Evolutionary conservation across 2,888 invertebrate species (phyloP).

Genomic region (Capitulum mitella): DNA sequence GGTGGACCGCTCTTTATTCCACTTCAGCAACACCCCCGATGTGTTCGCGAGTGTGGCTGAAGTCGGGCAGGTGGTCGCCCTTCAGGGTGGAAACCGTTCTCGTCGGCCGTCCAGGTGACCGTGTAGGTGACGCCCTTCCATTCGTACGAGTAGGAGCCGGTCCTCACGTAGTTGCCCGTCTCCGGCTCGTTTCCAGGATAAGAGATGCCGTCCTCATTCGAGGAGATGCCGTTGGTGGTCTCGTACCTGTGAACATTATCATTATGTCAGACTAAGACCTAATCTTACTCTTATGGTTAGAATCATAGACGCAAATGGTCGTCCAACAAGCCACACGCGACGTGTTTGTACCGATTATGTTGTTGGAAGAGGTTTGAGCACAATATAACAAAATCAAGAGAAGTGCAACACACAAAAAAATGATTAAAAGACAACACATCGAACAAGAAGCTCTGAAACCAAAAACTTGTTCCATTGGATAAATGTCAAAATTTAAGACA

Average conservation of each 20-base stretch:
- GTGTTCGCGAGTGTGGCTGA: neutral
- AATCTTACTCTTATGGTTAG: neutral
- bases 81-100: constrained; percentile 9
- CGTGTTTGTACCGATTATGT: neutral
- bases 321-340: no score
- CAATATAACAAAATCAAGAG: neutral
- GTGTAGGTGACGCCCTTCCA: constrained; percentile 20
- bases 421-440: no score
- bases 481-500: no score
- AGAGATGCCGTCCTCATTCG: neutral
- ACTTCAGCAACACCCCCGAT: neutral
- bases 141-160: constrained; percentile 8
- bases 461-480: neutral
- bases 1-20: no score
- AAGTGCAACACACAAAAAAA: no score
- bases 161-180: constrained; percentile 20
- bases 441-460: neutral
- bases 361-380: neutral
- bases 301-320: no score
- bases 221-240: neutral
- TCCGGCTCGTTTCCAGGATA: neutral
- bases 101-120: neutral
- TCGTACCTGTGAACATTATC: neutral
- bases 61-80: constrained; percentile 9
- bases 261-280: no score